Evolutionary conservation across 2,797 vertebrate species (phyloP), one percentile per base, ranked within the genome.

Genomic region (Coracias cyanogaster): DNA sequence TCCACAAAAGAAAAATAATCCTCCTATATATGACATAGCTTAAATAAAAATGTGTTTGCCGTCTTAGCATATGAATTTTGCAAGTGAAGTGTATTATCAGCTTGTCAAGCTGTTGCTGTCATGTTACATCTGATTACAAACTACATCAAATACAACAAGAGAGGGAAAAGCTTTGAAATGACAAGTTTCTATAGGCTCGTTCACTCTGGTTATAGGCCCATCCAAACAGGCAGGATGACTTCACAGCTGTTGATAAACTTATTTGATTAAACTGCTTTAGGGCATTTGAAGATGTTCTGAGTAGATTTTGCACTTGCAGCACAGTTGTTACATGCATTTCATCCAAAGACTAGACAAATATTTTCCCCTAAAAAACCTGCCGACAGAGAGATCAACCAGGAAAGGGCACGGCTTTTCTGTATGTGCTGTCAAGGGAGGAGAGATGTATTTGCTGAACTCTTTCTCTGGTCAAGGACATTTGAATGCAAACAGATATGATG

Each of bases 41-140:
- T 91, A 88, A 95, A 91, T 83, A 95, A 89, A 95, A 94, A 89
- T n/a, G 73, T 90, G 80, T 95, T 91, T 83, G 67, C 69, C 87
- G 62, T 82, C 80, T 77, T 88, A 85, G 65, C 69, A 43, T 58
- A 79, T 69, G 51, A 83, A 80, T 94, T 93, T 89, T 94, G 45
- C 82, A 90, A 96, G 84, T 87, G 73, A 94, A 94, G 80, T 85
- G 69, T 94, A 92, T 96, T 84, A 95, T 89, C 86, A 92, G 51
- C 72, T 77, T 86, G 88, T 96, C 94, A 94, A 82, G 91, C 76
- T 96, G 82, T 45, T 94, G 79, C 80, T 95, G 97, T 94, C 94
- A 85, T 31, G 70, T 95, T 95, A 85, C 92, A 93, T 95, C 77
- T 89, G 79, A 90, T 95, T 82, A 77, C 79, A 95, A 93, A 90